Evolutionary conservation across 2,888 invertebrate species (phyloP).

Genomic region (Drosophila multiciliata): DNA sequence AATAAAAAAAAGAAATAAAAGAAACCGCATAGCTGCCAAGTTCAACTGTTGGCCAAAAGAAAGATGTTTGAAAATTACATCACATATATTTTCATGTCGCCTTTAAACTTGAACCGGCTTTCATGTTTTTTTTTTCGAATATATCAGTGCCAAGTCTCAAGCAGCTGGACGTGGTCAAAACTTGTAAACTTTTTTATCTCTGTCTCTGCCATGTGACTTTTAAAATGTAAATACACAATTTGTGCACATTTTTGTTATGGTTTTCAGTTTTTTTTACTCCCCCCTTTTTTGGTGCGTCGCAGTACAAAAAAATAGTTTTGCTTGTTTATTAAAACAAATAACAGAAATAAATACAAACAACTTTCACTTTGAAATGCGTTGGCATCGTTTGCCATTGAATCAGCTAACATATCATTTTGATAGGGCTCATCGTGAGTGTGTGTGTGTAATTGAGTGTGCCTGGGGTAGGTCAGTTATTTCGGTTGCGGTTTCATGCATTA

Average conservation of each 20-base stretch:
- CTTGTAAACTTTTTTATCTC: conserved; percentile 10
- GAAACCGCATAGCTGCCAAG: conserved; percentile 50
- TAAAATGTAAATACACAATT: conserved; percentile 47
- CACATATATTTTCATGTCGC: conserved; percentile 44
- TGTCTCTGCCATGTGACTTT: conserved; percentile 12
- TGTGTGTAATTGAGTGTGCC: background rate
- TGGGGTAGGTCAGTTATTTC: conserved; percentile 53
- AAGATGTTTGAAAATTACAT: conserved; percentile 68
- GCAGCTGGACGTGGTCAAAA: conserved; percentile 13
- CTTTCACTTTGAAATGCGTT: conserved; percentile 71
- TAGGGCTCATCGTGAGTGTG: conserved; percentile 1
- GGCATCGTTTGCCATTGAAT: conserved; percentile 45
- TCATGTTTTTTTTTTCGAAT: conserved; percentile 6
- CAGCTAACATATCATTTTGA: conserved; percentile 17
- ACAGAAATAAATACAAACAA: conserved; percentile 16
- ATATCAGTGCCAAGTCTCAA: conserved; percentile 11
- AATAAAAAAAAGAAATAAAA: background rate
- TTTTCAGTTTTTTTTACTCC: conserved; percentile 6
- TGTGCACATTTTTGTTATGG: conserved; percentile 50
- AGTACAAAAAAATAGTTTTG: conserved; percentile 21
- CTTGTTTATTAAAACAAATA: conserved; percentile 56
- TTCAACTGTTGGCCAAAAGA: conserved; percentile 62
- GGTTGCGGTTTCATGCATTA: conserved; percentile 14
- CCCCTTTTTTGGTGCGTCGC: conserved; percentile 11
- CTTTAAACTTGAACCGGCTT: conserved; percentile 68